phyloP scores from a whole-genome alignment of 2,888 invertebrate genomes.

The Rapana venosa region DNA sequence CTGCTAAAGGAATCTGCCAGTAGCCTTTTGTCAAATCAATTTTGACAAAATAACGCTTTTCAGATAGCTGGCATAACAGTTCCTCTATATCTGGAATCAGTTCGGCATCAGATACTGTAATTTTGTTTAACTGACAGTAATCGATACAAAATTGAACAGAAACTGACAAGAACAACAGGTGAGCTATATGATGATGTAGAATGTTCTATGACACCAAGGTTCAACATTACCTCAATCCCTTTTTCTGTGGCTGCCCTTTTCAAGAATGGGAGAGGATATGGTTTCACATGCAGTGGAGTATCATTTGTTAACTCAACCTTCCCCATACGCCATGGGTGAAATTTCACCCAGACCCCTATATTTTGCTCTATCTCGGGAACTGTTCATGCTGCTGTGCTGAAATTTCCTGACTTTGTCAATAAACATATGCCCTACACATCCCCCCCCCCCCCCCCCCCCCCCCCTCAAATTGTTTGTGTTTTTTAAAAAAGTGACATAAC shows the following conservation, averaged over 20 bases:
- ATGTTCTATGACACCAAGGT: background rate
- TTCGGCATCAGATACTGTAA: constrained; percentile 9
- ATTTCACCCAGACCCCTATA: no score
- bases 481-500: no score
- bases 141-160: background rate
- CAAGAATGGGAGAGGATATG: background rate
- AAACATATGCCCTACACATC: no score
- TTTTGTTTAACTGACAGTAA: background rate
- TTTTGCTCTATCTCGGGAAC: no score
- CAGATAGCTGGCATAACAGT: background rate
- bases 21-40: constrained; percentile 6
- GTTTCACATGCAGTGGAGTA: background rate
- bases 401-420: no score
- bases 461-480: no score
- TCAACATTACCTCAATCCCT: background rate
- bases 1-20: background rate
- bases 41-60: background rate
- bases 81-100: background rate
- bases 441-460: no score
- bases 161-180: background rate
- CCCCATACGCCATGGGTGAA: no score
- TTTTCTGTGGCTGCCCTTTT: background rate
- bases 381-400: no score
- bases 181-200: background rate
- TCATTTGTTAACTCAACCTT: no score